These are phyloP conservation scores for Sarcophilus harrisii DNA, from an alignment of 2,797 vertebrate genomes.

Conservation along the genomic window DNA sequence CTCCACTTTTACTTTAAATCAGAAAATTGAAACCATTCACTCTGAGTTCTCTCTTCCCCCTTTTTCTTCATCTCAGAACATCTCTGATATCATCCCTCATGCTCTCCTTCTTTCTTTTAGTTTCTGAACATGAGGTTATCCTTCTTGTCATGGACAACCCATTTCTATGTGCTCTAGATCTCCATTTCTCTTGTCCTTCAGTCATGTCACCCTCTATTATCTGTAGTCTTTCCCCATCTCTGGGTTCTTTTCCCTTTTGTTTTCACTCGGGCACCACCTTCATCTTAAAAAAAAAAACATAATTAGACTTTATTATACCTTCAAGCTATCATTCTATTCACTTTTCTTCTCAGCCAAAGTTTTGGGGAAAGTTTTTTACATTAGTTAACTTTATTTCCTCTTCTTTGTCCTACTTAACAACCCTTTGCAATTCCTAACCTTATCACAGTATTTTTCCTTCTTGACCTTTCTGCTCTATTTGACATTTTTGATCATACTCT, in stretches of 20 bases:
- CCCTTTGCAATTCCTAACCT: neutral
- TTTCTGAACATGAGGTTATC: neutral
- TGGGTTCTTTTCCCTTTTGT: neutral
- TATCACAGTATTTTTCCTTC: neutral
- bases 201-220: neutral
- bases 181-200: neutral
- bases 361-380: neutral
- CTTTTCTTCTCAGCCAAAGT: neutral
- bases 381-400: neutral
- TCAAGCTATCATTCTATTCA: neutral
- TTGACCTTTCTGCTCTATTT: neutral
- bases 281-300: neutral
- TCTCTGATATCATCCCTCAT: neutral
- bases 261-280: neutral
- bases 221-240: neutral
- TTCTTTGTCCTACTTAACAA: neutral
- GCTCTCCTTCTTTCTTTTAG: neutral
- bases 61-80: neutral
- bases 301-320: neutral
- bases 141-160: neutral
- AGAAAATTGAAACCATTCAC: neutral
- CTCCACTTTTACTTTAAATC: neutral
- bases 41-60: neutral
- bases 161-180: neutral
- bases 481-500: neutral